Conservation (phyloP, 2,797 vertebrate species). For the Yasuhikotakia modesta region DNA sequence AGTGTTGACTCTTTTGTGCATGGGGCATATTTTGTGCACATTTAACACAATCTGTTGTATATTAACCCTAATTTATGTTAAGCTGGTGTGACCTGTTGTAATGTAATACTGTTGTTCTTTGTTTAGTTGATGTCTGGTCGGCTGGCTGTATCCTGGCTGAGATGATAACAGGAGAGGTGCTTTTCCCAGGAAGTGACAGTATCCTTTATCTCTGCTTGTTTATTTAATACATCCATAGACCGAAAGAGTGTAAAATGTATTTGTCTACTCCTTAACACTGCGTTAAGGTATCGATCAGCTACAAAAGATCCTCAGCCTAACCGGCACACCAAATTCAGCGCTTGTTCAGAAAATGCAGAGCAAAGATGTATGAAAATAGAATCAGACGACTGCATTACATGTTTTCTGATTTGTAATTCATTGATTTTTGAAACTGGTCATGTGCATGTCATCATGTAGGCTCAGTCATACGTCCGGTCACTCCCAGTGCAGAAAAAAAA, state of each 20-base stretch:
- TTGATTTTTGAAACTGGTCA: not conserved
- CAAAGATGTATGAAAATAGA: conserved; percentile 76
- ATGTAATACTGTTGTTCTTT: not conserved
- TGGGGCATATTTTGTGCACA: no score
- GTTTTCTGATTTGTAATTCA: not conserved
- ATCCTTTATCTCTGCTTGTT: conserved; percentile 69
- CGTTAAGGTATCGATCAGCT: conserved; percentile 80
- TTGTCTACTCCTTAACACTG: conserved; percentile 58
- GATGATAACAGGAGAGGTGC: conserved; percentile 79
- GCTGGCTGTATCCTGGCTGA: conserved; percentile 83
- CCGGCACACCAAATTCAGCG: conserved; percentile 75
- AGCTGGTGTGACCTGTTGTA: no score
- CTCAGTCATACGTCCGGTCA: conserved; percentile 75
- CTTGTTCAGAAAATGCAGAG: conserved; percentile 84
- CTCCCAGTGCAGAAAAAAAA: conserved; percentile 78
- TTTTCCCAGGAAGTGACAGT: conserved; percentile 82
- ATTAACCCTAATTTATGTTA: no score
- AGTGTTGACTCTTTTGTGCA: not conserved
- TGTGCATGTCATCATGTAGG: conserved; percentile 63
- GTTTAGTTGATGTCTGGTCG: conserved; percentile 83
- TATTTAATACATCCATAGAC: not conserved
- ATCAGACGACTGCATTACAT: not conserved
- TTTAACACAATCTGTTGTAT: no score
- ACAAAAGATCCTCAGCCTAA: conserved; percentile 79
- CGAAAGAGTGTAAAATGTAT: not conserved